Evolutionary conservation across 2,113 vertebrate genomes (phyloP).

Genomic region (Dasyornis broadbenti): DNA sequence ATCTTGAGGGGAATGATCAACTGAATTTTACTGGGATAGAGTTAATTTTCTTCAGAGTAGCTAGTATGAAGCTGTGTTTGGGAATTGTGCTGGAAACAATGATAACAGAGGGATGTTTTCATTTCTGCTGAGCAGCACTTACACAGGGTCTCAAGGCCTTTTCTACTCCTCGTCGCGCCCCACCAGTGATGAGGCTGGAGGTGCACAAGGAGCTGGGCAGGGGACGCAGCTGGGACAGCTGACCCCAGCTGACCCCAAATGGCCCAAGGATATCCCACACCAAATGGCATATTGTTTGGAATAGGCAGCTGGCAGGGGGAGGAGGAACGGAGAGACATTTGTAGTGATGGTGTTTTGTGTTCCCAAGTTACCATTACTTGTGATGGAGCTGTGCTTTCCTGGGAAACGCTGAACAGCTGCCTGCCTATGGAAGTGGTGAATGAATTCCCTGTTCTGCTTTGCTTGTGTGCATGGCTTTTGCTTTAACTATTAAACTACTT

Average conservation of each 20-base stretch:
- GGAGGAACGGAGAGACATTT: rapidly evolving
- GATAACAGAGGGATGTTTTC: background rate
- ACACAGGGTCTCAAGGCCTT: background rate
- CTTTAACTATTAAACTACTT: background rate
- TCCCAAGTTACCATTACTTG: rapidly evolving
- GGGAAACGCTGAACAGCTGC: background rate
- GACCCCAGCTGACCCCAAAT: background rate
- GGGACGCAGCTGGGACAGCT: background rate
- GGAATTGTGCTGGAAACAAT: background rate
- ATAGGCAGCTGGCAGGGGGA: background rate
- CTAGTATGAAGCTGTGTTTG: background rate
- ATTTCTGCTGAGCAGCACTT: background rate
- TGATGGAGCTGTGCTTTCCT: background rate
- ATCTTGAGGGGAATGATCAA: background rate
- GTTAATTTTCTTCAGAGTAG: background rate
- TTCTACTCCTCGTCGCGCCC: background rate
- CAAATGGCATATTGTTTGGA: background rate
- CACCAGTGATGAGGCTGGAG: background rate
- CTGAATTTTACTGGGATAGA: background rate
- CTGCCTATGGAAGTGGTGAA: background rate
- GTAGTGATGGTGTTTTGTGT: background rate
- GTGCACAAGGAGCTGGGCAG: background rate
- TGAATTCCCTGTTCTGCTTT: background rate
- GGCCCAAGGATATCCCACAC: background rate
- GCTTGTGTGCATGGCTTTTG: background rate